Evolutionary conservation across 30 jellyfish, hydroid and myxozoan species (phyloP).

Genomic region (Aurelia coerulea): DNA sequence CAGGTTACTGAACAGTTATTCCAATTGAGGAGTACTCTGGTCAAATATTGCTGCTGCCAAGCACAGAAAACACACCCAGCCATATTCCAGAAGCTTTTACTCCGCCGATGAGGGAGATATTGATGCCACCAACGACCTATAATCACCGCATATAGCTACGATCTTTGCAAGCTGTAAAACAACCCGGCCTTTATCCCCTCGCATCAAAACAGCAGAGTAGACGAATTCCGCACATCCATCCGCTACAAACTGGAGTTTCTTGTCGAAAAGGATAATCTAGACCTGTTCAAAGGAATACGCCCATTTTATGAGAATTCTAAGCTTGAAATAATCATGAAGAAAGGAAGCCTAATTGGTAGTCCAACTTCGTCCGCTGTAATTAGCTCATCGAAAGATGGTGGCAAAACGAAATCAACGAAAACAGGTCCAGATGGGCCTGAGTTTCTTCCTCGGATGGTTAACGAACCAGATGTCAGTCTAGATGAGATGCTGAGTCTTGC

Average conservation of each 20-base stretch:
- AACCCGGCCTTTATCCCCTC: constrained; percentile 11
- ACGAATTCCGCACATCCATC: constrained; percentile 9
- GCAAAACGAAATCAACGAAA: constrained; percentile 69
- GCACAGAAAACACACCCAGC: too few species aligned
- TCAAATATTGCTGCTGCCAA: too few species aligned
- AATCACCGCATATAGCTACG: too few species aligned
- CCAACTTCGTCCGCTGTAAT: constrained; percentile 46
- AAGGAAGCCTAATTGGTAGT: constrained; percentile 47
- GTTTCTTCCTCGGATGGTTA: constrained; percentile 71
- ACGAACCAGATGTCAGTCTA: constrained; percentile 98
- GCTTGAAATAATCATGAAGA: constrained; percentile 28
- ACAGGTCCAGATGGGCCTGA: constrained; percentile 75
- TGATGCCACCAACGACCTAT: too few species aligned
- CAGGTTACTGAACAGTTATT: constrained; percentile 5
- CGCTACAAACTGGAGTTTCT: neutral
- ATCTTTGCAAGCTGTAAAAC: neutral
- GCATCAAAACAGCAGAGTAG: neutral
- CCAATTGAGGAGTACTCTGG: constrained; percentile 5
- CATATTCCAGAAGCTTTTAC: too few species aligned
- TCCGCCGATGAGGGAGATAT: too few species aligned
- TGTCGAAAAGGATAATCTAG: neutral
- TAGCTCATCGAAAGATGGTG: constrained; percentile 67
- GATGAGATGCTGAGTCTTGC: constrained; percentile 99
- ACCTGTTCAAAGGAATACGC: too few species aligned
- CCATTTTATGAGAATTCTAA: too few species aligned